A percentile compares a stretch with the other conserved stretches of the same genome.
Conservation (phyloP, 2,888 invertebrate genomes). For the Aproaerema taeniolella region DNA sequence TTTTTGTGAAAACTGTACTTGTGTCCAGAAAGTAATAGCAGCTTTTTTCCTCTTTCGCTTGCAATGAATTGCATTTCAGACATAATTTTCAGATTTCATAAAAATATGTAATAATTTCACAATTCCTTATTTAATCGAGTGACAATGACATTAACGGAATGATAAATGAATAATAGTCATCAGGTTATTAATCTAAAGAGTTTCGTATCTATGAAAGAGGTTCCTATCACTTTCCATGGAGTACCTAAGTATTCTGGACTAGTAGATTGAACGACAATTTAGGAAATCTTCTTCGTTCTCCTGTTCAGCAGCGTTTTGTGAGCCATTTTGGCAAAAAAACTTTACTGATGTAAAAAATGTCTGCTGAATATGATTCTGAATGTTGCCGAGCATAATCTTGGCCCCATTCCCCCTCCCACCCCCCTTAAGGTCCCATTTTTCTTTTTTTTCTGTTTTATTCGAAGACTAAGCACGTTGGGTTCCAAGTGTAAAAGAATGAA, state of each 20-base stretch:
- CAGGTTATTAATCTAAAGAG: neutral
- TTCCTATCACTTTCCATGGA: neutral
- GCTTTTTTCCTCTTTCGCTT: neutral
- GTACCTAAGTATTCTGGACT: neutral
- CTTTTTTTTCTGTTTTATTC: too few species aligned
- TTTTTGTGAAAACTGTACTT: neutral
- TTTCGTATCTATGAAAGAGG: too few species aligned
- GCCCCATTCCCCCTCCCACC: too few species aligned
- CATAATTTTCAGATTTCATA: neutral
- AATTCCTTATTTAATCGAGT: neutral
- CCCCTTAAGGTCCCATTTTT: too few species aligned
- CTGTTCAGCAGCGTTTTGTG: too few species aligned
- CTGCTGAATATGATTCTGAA: too few species aligned
- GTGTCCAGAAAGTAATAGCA: neutral
- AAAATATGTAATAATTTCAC: neutral
- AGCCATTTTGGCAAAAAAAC: too few species aligned
- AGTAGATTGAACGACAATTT: neutral
- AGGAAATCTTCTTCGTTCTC: too few species aligned
- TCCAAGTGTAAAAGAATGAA: too few species aligned
- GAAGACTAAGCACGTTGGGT: too few species aligned
- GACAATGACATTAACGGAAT: neutral
- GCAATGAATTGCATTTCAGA: neutral
- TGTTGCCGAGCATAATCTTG: too few species aligned
- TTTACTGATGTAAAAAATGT: too few species aligned
- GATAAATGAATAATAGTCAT: conserved; percentile 1